Percentiles rank a stretch among this genome's conserved stretches.
Evolutionary conservation across 2,113 vertebrate species (phyloP).

Genomic region (Chiloscyllium plagiosum): DNA sequence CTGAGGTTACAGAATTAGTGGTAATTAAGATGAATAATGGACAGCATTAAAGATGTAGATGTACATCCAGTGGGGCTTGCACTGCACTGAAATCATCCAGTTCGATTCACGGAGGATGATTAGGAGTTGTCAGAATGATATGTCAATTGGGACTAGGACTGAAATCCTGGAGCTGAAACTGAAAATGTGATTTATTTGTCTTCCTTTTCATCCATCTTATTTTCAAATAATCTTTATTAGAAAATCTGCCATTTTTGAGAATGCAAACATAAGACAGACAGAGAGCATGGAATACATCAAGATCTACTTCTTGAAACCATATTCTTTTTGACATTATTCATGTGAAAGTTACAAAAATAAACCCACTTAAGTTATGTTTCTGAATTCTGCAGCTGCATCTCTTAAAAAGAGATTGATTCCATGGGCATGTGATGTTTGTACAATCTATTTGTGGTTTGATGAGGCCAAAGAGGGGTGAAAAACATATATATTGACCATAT

Average conservation of each 20-base stretch:
- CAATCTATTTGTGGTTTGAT: neutral
- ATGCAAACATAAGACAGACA: neutral
- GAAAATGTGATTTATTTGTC: neutral
- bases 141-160: neutral
- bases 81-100: neutral
- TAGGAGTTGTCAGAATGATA: neutral
- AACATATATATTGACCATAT: neutral
- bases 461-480: neutral
- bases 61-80: neutral
- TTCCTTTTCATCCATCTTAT: neutral
- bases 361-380: neutral
- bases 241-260: neutral
- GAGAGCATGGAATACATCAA: neutral
- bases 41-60: neutral
- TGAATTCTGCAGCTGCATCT: neutral
- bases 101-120: neutral
- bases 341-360: neutral
- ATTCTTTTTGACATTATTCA: neutral
- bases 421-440: neutral
- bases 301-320: neutral
- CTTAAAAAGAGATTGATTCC: neutral
- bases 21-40: neutral
- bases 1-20: neutral
- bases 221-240: neutral
- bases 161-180: neutral